A percentile compares a stretch with the other conserved stretches of the same genome.
Evolutionary conservation across 2,888 invertebrate species (phyloP).

Genomic region (Napeogenes inachia): DNA sequence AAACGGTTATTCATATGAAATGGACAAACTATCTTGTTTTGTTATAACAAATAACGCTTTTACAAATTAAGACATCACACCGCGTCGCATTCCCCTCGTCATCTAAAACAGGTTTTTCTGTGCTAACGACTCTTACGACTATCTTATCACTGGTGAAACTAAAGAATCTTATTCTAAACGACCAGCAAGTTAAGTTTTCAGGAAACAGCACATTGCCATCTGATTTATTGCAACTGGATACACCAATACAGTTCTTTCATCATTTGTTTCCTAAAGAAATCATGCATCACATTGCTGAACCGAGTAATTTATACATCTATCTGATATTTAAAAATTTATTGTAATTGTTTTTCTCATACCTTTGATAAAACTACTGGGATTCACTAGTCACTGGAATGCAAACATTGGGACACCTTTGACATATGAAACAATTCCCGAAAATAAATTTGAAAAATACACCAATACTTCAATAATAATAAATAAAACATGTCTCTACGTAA

Average conservation of each 20-base stretch:
- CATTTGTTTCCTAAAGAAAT: conserved; percentile 9
- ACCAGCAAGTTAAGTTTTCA: conserved; percentile 14
- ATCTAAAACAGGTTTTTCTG: too few species aligned
- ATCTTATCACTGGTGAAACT: background rate
- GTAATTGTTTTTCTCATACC: conserved; percentile 30
- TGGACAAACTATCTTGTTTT: too few species aligned
- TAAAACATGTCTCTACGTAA: conserved; percentile 17
- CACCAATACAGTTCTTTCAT: conserved; percentile 27
- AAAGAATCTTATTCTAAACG: conserved; percentile 18
- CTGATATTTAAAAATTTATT: conserved; percentile 29
- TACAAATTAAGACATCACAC: too few species aligned
- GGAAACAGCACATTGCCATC: conserved; percentile 15
- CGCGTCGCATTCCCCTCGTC: too few species aligned
- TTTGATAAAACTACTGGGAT: conserved; percentile 28
- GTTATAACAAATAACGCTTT: too few species aligned
- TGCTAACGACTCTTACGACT: too few species aligned
- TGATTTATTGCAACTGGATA: conserved; percentile 22
- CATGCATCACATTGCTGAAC: conserved; percentile 11
- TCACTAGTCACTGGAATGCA: conserved; percentile 29
- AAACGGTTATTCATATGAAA: too few species aligned
- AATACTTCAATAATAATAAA: conserved; percentile 33
- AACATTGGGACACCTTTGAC: conserved; percentile 25
- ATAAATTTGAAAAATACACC: conserved; percentile 33
- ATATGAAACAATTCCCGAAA: conserved; percentile 29
- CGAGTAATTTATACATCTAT: background rate